phyloP scores from a whole-genome alignment of 1,140 invertebrate species.

The Stegodyphus dumicola region DNA sequence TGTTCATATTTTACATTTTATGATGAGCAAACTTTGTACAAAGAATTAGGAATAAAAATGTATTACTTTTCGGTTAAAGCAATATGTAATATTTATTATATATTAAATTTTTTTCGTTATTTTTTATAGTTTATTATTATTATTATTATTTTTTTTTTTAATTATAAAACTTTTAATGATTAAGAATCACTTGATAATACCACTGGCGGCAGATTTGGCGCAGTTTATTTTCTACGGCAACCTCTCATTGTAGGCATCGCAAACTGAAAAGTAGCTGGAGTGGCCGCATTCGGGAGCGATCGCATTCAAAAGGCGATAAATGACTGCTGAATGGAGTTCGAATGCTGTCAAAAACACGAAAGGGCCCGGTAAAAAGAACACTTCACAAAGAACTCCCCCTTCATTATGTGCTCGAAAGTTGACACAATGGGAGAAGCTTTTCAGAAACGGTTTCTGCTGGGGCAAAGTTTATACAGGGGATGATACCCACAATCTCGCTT shows the following conservation, averaged over 20 bases:
- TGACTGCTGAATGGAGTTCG: slow-evolving; percentile 52
- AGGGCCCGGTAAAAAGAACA: slow-evolving; percentile 18
- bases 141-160: background rate
- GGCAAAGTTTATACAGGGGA: background rate
- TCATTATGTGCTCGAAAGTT: slow-evolving; percentile 26
- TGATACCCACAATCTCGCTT: background rate
- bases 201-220: background rate
- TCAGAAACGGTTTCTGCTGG: background rate
- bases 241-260: slow-evolving; percentile 4
- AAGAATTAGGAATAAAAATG: too few relatives aligned
- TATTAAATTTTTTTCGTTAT: background rate
- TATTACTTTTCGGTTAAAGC: too few relatives aligned
- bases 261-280: background rate
- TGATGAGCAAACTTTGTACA: too few relatives aligned
- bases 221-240: background rate
- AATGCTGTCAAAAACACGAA: slow-evolving; percentile 57
- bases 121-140: background rate
- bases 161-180: too few relatives aligned
- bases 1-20: too few relatives aligned
- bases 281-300: background rate
- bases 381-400: slow-evolving; percentile 14
- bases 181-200: too few relatives aligned
- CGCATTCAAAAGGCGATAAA: slow-evolving; percentile 55
- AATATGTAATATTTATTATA: too few relatives aligned
- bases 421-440: background rate